A percentile compares a stretch with the other conserved stretches of the same genome.
These are phyloP conservation scores for Exaiptasia diaphana DNA, from an alignment of 64 coral and sea anemone species.

Conservation along the genomic window DNA sequence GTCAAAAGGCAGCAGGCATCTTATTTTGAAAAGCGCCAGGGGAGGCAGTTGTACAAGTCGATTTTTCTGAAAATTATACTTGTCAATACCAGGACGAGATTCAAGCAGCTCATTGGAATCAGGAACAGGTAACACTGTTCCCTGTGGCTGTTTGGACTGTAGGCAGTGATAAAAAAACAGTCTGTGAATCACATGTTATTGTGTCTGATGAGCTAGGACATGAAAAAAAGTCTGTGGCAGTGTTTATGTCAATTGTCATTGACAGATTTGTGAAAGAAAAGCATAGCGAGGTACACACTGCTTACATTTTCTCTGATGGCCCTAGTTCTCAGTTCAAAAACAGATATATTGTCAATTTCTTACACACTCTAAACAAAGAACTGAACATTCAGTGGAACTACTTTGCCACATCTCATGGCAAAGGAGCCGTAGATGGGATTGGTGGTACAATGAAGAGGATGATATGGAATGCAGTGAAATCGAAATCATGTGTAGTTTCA, in stretches of 20 bases:
- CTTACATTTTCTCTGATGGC: conserved; percentile 42
- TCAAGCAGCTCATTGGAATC: conserved; percentile 39
- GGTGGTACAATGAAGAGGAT: background rate
- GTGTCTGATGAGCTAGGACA: conserved; percentile 52
- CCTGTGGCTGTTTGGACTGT: conserved; percentile 33
- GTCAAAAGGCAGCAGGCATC: conserved; percentile 33
- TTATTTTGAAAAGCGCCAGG: conserved; percentile 31
- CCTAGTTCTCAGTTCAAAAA: conserved; percentile 38
- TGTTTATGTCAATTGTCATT: conserved; percentile 60
- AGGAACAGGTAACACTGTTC: conserved; percentile 19
- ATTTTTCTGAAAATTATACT: conserved; percentile 38
- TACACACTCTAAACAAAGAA: background rate
- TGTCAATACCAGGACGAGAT: conserved; percentile 25
- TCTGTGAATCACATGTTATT: conserved; percentile 49
- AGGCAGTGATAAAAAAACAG: conserved; percentile 19
- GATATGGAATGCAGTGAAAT: conserved; percentile 21
- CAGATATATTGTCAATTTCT: conserved; percentile 10
- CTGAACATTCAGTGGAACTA: conserved; percentile 39
- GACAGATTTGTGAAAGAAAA: conserved; percentile 45
- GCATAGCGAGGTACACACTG: conserved; percentile 16
- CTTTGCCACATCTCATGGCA: conserved; percentile 54
- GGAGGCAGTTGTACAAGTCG: conserved; percentile 34
- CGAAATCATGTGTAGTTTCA: conserved; percentile 24
- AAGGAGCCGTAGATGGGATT: conserved; percentile 27
- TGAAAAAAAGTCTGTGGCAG: conserved; percentile 52